These are phyloP conservation scores for Lamproptera curius DNA, from an alignment of 2,888 invertebrate species.

Conservation along the genomic window DNA sequence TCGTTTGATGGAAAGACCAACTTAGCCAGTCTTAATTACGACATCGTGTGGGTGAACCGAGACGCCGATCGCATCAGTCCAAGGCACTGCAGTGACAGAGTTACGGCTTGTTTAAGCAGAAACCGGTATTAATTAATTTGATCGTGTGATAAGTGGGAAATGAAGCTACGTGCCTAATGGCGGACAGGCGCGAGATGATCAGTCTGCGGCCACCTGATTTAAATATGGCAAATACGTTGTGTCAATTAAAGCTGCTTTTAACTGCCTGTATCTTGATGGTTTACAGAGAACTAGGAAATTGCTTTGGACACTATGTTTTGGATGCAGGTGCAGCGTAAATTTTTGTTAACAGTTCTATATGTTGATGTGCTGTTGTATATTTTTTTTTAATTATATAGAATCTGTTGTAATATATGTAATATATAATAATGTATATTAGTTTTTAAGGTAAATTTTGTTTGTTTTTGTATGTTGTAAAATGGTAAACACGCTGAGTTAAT, in stretches of 20 bases:
- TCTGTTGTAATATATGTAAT: too few species aligned
- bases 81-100: constrained; percentile 57
- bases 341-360: too few species aligned
- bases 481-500: too few species aligned
- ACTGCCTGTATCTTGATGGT: background rate
- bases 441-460: too few species aligned
- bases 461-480: too few species aligned
- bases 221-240: constrained; percentile 52
- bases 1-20: constrained; percentile 50
- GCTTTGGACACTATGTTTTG: too few species aligned
- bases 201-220: constrained; percentile 40
- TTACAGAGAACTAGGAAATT: background rate
- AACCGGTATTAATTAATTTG: constrained; percentile 75
- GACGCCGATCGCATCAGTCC: constrained; percentile 48
- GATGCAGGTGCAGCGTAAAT: too few species aligned
- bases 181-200: constrained; percentile 35
- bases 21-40: constrained; percentile 63
- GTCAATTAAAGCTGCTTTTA: constrained; percentile 17
- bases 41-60: constrained; percentile 52
- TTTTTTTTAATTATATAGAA: too few species aligned
- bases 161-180: constrained; percentile 50
- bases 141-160: constrained; percentile 60
- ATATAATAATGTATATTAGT: too few species aligned
- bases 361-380: too few species aligned
- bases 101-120: constrained; percentile 59